phyloP scores from a whole-genome alignment of 2,888 invertebrate genomes.

The Oxyscelio sp. region DNA sequence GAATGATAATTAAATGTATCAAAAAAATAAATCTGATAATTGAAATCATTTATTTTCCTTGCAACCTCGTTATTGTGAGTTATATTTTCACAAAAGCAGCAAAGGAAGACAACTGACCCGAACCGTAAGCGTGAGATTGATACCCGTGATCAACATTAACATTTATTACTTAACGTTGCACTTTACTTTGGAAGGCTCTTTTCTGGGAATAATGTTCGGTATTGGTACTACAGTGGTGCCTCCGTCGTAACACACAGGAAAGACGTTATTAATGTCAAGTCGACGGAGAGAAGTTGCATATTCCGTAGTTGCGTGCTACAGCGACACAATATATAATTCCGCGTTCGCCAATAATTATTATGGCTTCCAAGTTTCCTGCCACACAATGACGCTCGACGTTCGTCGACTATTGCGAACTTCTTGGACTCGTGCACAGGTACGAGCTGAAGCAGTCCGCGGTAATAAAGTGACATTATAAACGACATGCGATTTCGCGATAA shows the following conservation, averaged over 20 bases:
- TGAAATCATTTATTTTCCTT: too few relatives aligned
- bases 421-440: constrained; percentile 74
- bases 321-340: constrained; percentile 87
- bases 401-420: constrained; percentile 81
- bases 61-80: too few relatives aligned
- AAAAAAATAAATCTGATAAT: too few relatives aligned
- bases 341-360: constrained; percentile 87
- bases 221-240: constrained; percentile 86
- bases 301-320: constrained; percentile 79
- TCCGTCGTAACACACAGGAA: constrained; percentile 80
- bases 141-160: constrained; percentile 56
- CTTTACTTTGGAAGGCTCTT: constrained; percentile 78
- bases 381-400: constrained; percentile 78
- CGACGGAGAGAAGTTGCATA: constrained; percentile 83
- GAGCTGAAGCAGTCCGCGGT: constrained; percentile 76
- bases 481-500: constrained; percentile 88
- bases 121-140: constrained; percentile 59
- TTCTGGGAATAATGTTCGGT: constrained; percentile 82
- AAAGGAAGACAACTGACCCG: constrained; percentile 25
- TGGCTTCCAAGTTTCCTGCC: constrained; percentile 84
- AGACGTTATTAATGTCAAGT: constrained; percentile 86
- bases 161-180: constrained; percentile 69
- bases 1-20: too few relatives aligned
- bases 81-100: constrained; percentile 14
- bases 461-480: constrained; percentile 86